A percentile compares a stretch with the other conserved stretches of the same genome.
Conservation (phyloP, 2,113 vertebrate species). For the Taurulus bubalis region DNA sequence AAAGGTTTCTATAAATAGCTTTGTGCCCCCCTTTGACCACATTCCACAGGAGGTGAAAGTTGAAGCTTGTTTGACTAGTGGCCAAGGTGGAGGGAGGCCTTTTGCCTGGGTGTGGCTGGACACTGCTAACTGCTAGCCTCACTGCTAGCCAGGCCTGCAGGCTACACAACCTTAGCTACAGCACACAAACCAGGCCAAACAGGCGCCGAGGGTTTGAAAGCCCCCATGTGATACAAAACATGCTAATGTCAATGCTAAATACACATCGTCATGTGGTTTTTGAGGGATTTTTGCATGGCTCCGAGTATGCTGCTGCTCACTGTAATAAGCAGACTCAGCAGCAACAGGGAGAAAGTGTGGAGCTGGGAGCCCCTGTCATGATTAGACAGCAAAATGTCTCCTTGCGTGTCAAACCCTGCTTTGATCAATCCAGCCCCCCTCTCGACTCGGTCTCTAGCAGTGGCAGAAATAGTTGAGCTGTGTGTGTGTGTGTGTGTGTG, state of each 20-base stretch:
- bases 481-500: constrained; percentile 28
- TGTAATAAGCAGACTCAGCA: constrained; percentile 30
- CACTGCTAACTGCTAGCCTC: constrained; percentile 39
- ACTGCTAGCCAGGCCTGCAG: constrained; percentile 26
- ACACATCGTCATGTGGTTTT: constrained; percentile 45
- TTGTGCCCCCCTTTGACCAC: constrained; percentile 55
- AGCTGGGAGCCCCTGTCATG: constrained; percentile 66
- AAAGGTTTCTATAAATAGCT: constrained; percentile 73
- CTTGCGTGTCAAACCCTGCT: constrained; percentile 62
- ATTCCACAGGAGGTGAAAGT: constrained; percentile 79
- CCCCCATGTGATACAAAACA: constrained; percentile 49
- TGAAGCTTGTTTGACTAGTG: constrained; percentile 70
- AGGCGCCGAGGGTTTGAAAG: constrained; percentile 9
- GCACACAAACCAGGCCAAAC: constrained; percentile 6
- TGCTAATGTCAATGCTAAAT: constrained; percentile 47
- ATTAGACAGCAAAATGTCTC: constrained; percentile 76
- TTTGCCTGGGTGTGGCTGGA: constrained; percentile 73
- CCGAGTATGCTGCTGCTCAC: constrained; percentile 30
- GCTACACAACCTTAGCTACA: constrained; percentile 32
- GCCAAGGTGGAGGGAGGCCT: constrained; percentile 58
- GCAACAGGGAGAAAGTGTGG: constrained; percentile 41
- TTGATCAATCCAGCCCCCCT: constrained; percentile 59
- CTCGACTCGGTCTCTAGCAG: constrained; percentile 35
- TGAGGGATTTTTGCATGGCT: constrained; percentile 34
- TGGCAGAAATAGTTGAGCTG: constrained; percentile 45